Base-by-base conservation (phyloP, 1,140 invertebrate genomes). In the Pantala flavescens region DNA sequence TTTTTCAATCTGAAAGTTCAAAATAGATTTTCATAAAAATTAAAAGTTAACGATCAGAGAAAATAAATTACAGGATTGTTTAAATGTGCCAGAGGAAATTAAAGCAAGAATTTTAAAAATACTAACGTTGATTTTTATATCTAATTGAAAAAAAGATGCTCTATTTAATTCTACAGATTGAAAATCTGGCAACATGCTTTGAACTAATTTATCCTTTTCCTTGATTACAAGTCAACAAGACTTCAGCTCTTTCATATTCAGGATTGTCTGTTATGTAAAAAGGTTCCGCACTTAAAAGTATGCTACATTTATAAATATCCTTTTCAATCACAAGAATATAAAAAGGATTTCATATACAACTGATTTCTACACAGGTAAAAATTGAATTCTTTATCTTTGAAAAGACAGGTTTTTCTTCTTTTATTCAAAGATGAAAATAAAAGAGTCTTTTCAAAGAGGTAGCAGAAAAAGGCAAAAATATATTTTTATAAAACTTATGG, bases 261-360 rank as follows among this genome's bases (percentile, higher is more conserved):
- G 49, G 49, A 63, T 63, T 63, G 49, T 63, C 49, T 63, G 49
- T 63, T 63, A 36, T 36, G 49, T 63, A 63, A 63, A 63, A 63
- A 63, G 49, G 49, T 63, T 63, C 49, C 12, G 49, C 49, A 63
- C 49, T 63, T 63, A 63, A 63, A 63, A 63, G 14, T 63, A 63
- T 63, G 49, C 49, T 63, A 63, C 49, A 63, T 63, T 63, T 19
- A 63, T 63, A 63, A 63, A 63, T 63, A 63, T 63, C 49, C 49
- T 63, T 63, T 63, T 63, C 49, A 19, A 19, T 63, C 49, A 63
- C 49, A 63, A 63, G 49, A 63, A 63, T 63, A 63, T 63, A 16
- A 63, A 63, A 63, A 63, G 49, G 49, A 63, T 14, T 63, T 63
- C n/a, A 63, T 63, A 63, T 63, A 63, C 49, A 63, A 63, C 49